Percentiles rank a stretch among this genome's conserved stretches.
Evolutionary conservation across 1,140 invertebrate genomes (phyloP).

Genomic region (Cecropterus lyciades): DNA sequence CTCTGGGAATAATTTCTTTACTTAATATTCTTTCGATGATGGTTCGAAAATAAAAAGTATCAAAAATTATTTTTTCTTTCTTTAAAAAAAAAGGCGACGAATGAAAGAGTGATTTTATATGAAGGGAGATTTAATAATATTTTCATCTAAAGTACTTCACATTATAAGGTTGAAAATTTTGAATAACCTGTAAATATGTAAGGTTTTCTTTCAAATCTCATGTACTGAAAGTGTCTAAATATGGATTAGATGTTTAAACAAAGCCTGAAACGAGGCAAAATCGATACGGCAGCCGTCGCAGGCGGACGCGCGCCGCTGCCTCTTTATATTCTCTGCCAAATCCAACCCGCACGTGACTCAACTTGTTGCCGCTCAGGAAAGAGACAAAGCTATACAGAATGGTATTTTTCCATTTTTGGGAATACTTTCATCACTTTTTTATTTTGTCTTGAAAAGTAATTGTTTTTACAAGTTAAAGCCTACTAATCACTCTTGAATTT

Average conservation of each 20-base stretch:
- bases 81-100: not conserved
- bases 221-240: slow-evolving; percentile 32
- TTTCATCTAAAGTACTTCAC: too few relatives aligned
- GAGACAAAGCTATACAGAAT: slow-evolving; percentile 40
- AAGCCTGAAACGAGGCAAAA: slow-evolving; percentile 67
- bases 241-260: slow-evolving; percentile 57
- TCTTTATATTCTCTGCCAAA: slow-evolving; percentile 69
- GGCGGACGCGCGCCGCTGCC: slow-evolving; percentile 71
- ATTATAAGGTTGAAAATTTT: not conserved
- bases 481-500: too few relatives aligned
- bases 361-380: slow-evolving; percentile 71
- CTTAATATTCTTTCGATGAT: not conserved
- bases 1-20: not conserved
- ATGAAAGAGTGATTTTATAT: too few relatives aligned
- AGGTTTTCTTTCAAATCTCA: not conserved
- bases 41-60: not conserved
- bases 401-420: slow-evolving; percentile 1
- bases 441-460: not conserved
- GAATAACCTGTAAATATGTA: not conserved
- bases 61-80: too few relatives aligned
- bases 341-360: slow-evolving; percentile 74
- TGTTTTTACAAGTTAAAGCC: too few relatives aligned
- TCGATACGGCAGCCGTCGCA: slow-evolving; percentile 68
- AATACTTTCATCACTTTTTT: not conserved
- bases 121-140: too few relatives aligned